These are phyloP conservation scores for Cylindroiulus punctatus DNA, from an alignment of 2,888 invertebrate genomes.

Conservation along the genomic window DNA sequence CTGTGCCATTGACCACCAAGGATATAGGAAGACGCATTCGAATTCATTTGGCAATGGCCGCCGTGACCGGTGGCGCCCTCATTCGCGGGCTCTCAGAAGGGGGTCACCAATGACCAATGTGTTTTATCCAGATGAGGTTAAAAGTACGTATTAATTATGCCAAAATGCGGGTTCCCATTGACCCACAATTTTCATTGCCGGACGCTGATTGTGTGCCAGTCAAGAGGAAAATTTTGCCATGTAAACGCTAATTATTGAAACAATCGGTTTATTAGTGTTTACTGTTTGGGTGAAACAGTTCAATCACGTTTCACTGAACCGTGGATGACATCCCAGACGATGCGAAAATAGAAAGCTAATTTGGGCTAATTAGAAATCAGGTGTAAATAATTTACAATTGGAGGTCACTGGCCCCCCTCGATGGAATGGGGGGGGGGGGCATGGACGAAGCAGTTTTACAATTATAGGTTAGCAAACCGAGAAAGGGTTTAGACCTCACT, in stretches of 20 bases:
- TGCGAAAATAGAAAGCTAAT: slow-evolving; percentile 20
- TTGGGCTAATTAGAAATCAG: slow-evolving; percentile 25
- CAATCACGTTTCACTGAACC: neutral
- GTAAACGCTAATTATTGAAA: neutral
- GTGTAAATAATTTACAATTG: neutral
- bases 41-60: neutral
- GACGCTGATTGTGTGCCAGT: slow-evolving; percentile 18
- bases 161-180: neutral
- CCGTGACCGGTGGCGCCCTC: slow-evolving; percentile 7
- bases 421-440: too few species aligned
- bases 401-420: neutral
- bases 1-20: slow-evolving; percentile 36
- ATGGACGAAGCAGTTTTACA: neutral
- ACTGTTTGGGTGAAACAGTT: neutral
- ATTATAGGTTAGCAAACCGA: slow-evolving; percentile 40
- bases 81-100: neutral
- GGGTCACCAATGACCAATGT: neutral
- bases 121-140: slow-evolving; percentile 11
- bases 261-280: slow-evolving; percentile 27
- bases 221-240: neutral
- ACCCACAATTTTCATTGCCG: slow-evolving; percentile 45
- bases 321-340: neutral
- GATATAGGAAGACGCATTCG: slow-evolving; percentile 11
- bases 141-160: neutral
- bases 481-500: slow-evolving; percentile 31